phyloP scores from a whole-genome alignment of 2,113 vertebrate genomes.

The Myrmophylax atrothorax region DNA sequence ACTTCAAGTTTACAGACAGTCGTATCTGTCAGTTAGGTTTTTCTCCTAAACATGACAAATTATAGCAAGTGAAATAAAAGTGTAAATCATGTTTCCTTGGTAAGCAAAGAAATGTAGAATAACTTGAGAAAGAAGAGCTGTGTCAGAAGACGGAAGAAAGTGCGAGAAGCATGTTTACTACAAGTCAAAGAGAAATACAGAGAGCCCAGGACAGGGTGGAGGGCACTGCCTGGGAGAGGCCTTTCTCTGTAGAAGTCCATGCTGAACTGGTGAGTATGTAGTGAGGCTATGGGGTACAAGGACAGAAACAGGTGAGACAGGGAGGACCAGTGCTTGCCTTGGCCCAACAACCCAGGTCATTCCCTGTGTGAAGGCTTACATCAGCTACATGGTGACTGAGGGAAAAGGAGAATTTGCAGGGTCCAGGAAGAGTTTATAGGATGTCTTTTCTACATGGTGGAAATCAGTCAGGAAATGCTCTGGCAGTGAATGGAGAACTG shows the following conservation, averaged over 20 bases:
- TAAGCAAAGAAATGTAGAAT: neutral
- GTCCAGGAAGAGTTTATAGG: neutral
- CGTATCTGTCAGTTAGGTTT: neutral
- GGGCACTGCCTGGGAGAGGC: neutral
- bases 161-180: neutral
- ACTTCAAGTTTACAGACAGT: neutral
- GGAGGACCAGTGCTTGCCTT: neutral
- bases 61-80: neutral
- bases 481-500: neutral
- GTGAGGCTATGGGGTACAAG: neutral
- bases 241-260: neutral
- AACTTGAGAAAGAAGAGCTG: neutral
- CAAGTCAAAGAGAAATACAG: neutral
- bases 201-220: neutral
- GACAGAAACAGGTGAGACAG: neutral
- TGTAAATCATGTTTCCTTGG: neutral
- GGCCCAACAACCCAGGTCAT: neutral
- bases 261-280: neutral
- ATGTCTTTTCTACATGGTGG: neutral
- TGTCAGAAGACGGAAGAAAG: neutral
- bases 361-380: neutral
- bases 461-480: neutral
- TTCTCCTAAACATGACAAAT: neutral
- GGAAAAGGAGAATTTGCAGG: neutral
- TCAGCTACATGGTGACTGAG: neutral